These are phyloP conservation scores for Herminia tarsipennalis DNA, from an alignment of 2,888 invertebrate species.

Conservation along the genomic window DNA sequence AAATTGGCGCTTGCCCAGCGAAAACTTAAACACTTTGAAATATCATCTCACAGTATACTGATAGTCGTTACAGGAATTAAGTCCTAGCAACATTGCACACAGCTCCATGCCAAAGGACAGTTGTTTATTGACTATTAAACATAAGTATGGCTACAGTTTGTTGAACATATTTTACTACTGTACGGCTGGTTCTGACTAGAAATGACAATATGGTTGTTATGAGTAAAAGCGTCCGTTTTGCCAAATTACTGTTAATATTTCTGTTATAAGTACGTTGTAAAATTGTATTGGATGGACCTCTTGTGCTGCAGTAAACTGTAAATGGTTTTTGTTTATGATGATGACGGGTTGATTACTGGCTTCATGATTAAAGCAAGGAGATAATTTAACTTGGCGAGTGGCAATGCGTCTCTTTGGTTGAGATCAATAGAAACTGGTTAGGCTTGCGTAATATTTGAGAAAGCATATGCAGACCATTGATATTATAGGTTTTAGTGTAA, in stretches of 20 bases:
- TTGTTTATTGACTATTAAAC: slow-evolving; percentile 6
- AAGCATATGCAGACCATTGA: too few species aligned
- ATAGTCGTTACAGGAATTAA: slow-evolving; percentile 36
- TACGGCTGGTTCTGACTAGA: background rate
- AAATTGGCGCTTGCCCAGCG: slow-evolving; percentile 60
- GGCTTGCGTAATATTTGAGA: too few species aligned
- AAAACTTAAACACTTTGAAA: slow-evolving; percentile 67
- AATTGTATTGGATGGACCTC: background rate
- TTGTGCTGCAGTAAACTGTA: background rate
- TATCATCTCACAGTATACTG: slow-evolving; percentile 54
- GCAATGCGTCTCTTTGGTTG: too few species aligned
- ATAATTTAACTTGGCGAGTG: too few species aligned
- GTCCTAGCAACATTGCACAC: slow-evolving; percentile 15
- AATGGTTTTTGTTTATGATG: slow-evolving; percentile 6
- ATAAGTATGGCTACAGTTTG: slow-evolving; percentile 4
- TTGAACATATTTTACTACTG: slow-evolving; percentile 4
- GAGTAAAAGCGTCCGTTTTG: background rate
- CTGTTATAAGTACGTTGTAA: background rate
- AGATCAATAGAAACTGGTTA: too few species aligned
- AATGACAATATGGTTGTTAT: background rate
- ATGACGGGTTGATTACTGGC: slow-evolving; percentile 3
- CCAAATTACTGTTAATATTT: background rate
- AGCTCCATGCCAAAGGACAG: slow-evolving; percentile 3
- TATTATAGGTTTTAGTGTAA: too few species aligned
- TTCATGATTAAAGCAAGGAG: too few species aligned